phyloP scores from a whole-genome alignment of 2,888 invertebrate genomes.

The Stenchaetothrips biformis region DNA sequence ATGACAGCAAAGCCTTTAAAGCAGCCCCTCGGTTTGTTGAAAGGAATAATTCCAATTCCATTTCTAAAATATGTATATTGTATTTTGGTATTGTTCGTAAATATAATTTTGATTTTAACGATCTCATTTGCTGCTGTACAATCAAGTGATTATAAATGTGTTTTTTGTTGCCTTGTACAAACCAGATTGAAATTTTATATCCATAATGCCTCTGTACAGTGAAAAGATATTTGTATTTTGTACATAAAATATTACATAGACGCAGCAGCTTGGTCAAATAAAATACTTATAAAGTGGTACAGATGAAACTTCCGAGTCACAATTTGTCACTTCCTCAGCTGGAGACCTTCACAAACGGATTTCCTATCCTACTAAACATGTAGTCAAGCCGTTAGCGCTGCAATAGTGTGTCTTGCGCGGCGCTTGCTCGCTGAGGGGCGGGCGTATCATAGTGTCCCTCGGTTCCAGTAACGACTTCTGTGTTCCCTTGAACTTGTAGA shows the following conservation, averaged over 20 bases:
- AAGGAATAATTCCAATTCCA: not conserved
- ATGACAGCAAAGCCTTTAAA: not conserved
- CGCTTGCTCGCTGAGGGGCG: too few relatives aligned
- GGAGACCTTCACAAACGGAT: too few relatives aligned
- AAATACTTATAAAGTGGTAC: not conserved
- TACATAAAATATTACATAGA: slow-evolving; percentile 21
- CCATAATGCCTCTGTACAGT: slow-evolving; percentile 9
- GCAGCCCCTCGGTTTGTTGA: not conserved
- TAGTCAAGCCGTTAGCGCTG: too few relatives aligned
- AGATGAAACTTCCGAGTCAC: too few relatives aligned
- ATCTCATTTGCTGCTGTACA: slow-evolving; percentile 18
- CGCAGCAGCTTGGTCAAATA: slow-evolving; percentile 19
- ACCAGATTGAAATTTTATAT: slow-evolving; percentile 24
- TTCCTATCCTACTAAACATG: too few relatives aligned
- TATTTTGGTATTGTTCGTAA: slow-evolving; percentile 15
- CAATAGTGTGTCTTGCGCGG: too few relatives aligned
- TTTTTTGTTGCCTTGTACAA: slow-evolving; percentile 19
- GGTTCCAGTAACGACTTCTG: too few relatives aligned
- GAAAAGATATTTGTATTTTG: slow-evolving; percentile 18
- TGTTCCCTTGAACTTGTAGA: too few relatives aligned
- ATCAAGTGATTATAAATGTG: not conserved
- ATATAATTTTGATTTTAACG: slow-evolving; percentile 16
- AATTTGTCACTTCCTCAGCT: too few relatives aligned
- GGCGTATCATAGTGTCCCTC: too few relatives aligned
- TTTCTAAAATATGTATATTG: not conserved